Evolutionary conservation across 2,113 vertebrate genomes (phyloP), one percentile per base, ranked within the genome.

Genomic region (Anguilla rostrata): DNA sequence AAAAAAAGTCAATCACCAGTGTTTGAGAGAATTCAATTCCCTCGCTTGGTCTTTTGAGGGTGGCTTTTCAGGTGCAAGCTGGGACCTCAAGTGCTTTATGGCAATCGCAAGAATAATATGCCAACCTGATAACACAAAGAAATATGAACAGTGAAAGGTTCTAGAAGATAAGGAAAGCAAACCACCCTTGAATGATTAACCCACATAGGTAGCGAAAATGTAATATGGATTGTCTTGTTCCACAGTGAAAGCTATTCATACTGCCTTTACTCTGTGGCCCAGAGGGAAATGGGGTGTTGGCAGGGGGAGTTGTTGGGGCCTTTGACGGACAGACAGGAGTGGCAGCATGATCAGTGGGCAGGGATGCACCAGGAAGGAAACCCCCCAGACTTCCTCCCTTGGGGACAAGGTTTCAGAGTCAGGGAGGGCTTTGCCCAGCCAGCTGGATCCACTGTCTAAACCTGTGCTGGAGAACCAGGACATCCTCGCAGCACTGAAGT

Each of bases 341-440:
- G 57, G 49, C 56, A 5, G 20, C 53, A 66, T 41, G 78, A 26
- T 57, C 83, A 40, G 56, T 39, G n/a, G 89, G 78, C 82, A 80
- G 79, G 63, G 86, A 87, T 84, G 39, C 5, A 40, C n/a, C 88
- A 88, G 87, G 92, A 91, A 91, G 92, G 91, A 92, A 91, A 91
- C 39, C 85, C 39, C 89, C 78, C 78, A 84, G 82, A 90, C 88
- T 93, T 93, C 92, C 92, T 93, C 89, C 83, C 90, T 0, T 8
- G 40, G 88, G 85, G 88, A 86, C 5, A 57, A n/a, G 86, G 85
- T 75, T 40, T 34, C 63, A 85, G 53, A 53, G 87, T 88, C 84
- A 90, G 86, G 12, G 79, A 71, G 53, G 41, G n/a, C 60, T 40
- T 29, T 0, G 60, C 84, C 46, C 75, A 83, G 89, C 20, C 40